A percentile compares a stretch with the other conserved stretches of the same genome.
These are phyloP conservation scores for Steinernema khuongi DNA, from an alignment of 1,140 invertebrate genomes.

Conservation along the genomic window DNA sequence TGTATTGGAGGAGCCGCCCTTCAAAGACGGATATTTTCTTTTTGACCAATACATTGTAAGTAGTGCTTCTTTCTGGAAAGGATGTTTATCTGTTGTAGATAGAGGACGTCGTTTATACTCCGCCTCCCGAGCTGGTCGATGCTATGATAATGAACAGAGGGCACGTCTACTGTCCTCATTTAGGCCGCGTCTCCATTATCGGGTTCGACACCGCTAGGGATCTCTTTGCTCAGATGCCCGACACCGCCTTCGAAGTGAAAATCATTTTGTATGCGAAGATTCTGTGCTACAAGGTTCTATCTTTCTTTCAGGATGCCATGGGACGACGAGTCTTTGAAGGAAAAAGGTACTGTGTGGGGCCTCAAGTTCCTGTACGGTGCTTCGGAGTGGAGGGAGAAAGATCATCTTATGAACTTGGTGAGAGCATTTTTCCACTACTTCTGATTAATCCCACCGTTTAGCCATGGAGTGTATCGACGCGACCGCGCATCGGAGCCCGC, in stretches of 20 bases:
- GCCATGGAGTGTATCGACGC: too few species aligned
- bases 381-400: too few species aligned
- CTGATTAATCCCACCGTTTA: too few species aligned
- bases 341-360: too few species aligned
- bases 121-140: background rate
- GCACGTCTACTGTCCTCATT: background rate
- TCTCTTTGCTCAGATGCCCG: background rate
- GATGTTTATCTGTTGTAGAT: too few species aligned
- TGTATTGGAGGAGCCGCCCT: background rate
- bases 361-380: too few species aligned
- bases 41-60: background rate
- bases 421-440: too few species aligned
- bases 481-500: too few species aligned
- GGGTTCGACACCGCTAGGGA: background rate
- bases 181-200: background rate
- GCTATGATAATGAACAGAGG: too few species aligned
- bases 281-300: too few species aligned
- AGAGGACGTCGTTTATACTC: background rate
- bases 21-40: background rate
- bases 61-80: background rate
- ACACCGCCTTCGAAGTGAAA: background rate
- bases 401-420: too few species aligned
- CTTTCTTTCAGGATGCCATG: background rate
- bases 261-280: background rate
- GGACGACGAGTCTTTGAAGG: too few species aligned